Percentiles rank a stretch among this genome's conserved stretches.
phyloP scores from a whole-genome alignment of 2,888 invertebrate genomes.

The Papilio elwesi region DNA sequence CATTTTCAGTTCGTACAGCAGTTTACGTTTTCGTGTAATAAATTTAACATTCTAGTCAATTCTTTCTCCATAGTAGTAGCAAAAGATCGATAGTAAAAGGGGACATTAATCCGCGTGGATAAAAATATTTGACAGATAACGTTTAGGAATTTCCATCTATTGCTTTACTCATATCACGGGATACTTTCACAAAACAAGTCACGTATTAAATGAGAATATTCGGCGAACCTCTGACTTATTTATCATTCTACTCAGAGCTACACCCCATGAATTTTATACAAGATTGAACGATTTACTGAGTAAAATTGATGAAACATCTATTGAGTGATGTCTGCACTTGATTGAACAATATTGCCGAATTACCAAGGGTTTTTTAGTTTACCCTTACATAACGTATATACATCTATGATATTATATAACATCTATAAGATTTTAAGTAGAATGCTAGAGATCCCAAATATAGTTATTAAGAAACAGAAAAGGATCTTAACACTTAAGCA shows the following conservation, averaged over 20 bases:
- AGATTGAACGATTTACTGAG: conserved; percentile 83
- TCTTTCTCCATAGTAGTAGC: not conserved
- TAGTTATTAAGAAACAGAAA: no score
- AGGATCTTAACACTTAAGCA: no score
- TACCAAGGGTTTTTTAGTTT: conserved; percentile 41
- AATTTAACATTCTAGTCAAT: not conserved
- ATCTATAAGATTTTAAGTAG: not conserved
- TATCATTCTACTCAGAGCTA: conserved; percentile 82
- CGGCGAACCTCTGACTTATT: conserved; percentile 81
- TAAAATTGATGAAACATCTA: conserved; percentile 83
- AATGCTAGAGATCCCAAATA: not conserved
- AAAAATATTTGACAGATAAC: conserved; percentile 76
- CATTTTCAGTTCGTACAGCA: not conserved
- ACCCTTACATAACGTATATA: conserved; percentile 20
- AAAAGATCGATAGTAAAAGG: not conserved
- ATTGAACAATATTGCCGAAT: conserved; percentile 65
- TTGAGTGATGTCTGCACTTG: conserved; percentile 75
- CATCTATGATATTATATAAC: no score
- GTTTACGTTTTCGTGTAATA: not conserved
- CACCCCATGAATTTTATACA: conserved; percentile 84
- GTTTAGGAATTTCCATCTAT: conserved; percentile 66
- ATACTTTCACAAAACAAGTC: conserved; percentile 80
- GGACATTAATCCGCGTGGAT: conserved; percentile 53
- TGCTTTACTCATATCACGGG: conserved; percentile 76
- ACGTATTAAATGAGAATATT: conserved; percentile 85